Evolutionary conservation across 1,140 invertebrate species (phyloP).

Genomic region (Doryteuthis pealeii): DNA sequence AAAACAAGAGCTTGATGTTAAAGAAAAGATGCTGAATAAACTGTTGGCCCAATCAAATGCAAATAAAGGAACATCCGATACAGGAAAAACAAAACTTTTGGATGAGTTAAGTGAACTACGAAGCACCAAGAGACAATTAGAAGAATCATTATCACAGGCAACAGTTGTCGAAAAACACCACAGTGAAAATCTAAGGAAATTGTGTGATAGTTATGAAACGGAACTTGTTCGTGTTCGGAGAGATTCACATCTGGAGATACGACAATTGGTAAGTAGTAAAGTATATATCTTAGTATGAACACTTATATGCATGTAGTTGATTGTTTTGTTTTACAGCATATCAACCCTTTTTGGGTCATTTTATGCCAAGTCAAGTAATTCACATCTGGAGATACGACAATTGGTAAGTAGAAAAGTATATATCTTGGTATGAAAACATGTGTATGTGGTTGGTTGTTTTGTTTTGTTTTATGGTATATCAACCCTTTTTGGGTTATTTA

Average conservation of each 20-base stretch:
- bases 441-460: slow-evolving; percentile 19
- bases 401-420: slow-evolving; percentile 36
- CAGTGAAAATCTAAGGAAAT: slow-evolving; percentile 25
- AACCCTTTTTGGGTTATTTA: too few species aligned
- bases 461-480: too few species aligned
- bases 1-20: slow-evolving; percentile 26
- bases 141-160: slow-evolving; percentile 25
- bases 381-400: slow-evolving; percentile 28
- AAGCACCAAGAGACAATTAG: slow-evolving; percentile 31
- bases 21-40: slow-evolving; percentile 27
- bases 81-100: slow-evolving; percentile 22
- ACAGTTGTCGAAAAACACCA: slow-evolving; percentile 21
- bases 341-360: too few species aligned
- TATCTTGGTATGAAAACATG: too few species aligned
- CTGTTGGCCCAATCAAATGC: slow-evolving; percentile 23
- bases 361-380: slow-evolving; percentile 22
- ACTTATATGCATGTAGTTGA: slow-evolving; percentile 18
- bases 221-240: slow-evolving; percentile 30
- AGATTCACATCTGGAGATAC: slow-evolving; percentile 29
- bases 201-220: slow-evolving; percentile 25
- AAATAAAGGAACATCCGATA: slow-evolving; percentile 8
- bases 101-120: slow-evolving; percentile 32
- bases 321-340: too few species aligned
- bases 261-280: slow-evolving; percentile 33
- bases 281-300: too few species aligned